phyloP scores from a whole-genome alignment of 2,797 vertebrate genomes.

The Myotis vivesi region DNA sequence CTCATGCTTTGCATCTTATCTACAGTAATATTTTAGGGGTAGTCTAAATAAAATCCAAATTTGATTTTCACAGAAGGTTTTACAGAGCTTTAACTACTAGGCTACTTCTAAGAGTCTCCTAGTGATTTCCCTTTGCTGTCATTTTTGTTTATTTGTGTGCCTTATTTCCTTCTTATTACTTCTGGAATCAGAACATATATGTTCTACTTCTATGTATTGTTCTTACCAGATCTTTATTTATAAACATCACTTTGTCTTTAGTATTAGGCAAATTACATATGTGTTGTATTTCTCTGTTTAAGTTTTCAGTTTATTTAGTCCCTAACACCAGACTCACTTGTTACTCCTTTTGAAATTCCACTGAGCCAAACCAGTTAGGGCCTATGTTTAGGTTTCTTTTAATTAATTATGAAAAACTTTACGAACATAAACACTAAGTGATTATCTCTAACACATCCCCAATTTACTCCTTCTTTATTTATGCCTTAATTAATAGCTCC shows the following conservation, averaged over 20 bases:
- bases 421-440: neutral
- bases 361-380: neutral
- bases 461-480: neutral
- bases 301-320: neutral
- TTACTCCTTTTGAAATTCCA: neutral
- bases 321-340: neutral
- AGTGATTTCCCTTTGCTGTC: neutral
- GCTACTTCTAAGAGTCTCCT: neutral
- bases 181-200: neutral
- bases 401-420: neutral
- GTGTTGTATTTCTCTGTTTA: neutral
- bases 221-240: neutral
- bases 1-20: slow-evolving; percentile 33
- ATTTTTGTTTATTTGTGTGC: slow-evolving; percentile 10
- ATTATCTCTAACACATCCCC: neutral
- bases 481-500: neutral
- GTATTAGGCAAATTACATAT: neutral
- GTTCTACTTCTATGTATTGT: neutral
- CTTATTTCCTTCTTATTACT: neutral
- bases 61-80: neutral
- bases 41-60: neutral
- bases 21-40: neutral
- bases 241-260: neutral
- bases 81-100: neutral
- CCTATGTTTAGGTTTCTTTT: neutral